Evolutionary conservation across 2,113 vertebrate species (phyloP), one percentile per base, ranked within the genome.

Genomic region (Daphoenositta chrysoptera): DNA sequence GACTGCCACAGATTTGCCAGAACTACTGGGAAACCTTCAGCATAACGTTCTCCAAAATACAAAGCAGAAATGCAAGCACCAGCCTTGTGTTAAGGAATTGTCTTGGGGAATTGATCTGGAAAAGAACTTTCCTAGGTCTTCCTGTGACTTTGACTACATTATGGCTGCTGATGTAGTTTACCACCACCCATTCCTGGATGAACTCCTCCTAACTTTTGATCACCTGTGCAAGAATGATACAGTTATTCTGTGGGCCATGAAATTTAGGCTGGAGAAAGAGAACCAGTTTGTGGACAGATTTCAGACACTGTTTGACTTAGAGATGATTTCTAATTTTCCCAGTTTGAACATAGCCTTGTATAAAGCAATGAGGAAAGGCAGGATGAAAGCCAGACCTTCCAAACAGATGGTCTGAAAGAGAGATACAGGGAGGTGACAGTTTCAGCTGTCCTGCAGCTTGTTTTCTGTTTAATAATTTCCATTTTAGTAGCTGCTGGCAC

Each of bases 131-230:
- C 99, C 99, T 8, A 98, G 66, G 5, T 95, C 97, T 60, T 98
- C 98, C 10, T 98, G 97, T 84, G 90, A 87, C 71, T 99, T 98
- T 20, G 99, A 99, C 97, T 99, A 99, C 90, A 97, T 99, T 91
- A 97, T 99, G 97, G 99, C 99, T 24, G 99, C 99, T 4, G 99
- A 99, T 14, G 99, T 99, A 30, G 99, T 99, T 50, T 99, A 99
- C 11, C 82, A 98, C 33, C 99, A 99, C 68, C 98, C 99, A 0
- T 99, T 98, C 92, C 97, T 99, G 79, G 95, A 98, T 7, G 98
- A 99, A 82, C 98, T 99, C 45, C 98, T 99, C 88, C 93, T 98
- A 61, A 99, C 99, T 37, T 99, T 99, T 92, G 98, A 99, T 75
- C 97, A 99, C 95, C 97, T 99, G 93, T 99, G 99, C 84, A 98